A percentile compares a stretch with the other conserved stretches of the same genome.
phyloP scores from a whole-genome alignment of 2,113 vertebrate genomes.

The Mormyrus lacerda region DNA sequence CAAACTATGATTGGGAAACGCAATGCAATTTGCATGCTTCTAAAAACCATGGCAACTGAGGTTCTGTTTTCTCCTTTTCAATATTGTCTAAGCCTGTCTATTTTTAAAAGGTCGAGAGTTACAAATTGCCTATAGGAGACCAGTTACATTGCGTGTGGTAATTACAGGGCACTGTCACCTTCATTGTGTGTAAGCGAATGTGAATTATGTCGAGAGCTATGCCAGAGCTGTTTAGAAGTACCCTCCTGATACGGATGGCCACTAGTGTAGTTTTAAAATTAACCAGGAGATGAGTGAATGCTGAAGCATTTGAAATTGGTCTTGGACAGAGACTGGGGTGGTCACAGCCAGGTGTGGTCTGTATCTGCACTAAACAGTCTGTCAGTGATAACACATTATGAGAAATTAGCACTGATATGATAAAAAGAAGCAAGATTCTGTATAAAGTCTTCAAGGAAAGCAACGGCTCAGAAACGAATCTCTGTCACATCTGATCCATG shows the following conservation, averaged over 20 bases:
- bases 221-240: neutral
- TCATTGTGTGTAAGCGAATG: neutral
- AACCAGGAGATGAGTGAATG: neutral
- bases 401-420: neutral
- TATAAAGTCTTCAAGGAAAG: neutral
- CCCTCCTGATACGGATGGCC: neutral
- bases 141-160: neutral
- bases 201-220: neutral
- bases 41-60: conserved; percentile 19
- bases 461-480: neutral
- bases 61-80: neutral
- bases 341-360: neutral
- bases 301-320: neutral
- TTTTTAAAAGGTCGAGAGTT: conserved; percentile 14
- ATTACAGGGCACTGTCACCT: neutral
- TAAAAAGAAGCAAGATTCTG: neutral
- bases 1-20: conserved; percentile 18
- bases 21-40: conserved; percentile 18
- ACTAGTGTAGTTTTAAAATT: neutral
- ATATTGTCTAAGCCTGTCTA: neutral
- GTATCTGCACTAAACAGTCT: neutral
- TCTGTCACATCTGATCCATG: neutral
- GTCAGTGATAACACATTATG: neutral
- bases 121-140: conserved; percentile 9
- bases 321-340: neutral